These are phyloP conservation scores for human (Homo sapiens) DNA, from an alignment of 2,113 vertebrate species.

Conservation along the genomic window DNA sequence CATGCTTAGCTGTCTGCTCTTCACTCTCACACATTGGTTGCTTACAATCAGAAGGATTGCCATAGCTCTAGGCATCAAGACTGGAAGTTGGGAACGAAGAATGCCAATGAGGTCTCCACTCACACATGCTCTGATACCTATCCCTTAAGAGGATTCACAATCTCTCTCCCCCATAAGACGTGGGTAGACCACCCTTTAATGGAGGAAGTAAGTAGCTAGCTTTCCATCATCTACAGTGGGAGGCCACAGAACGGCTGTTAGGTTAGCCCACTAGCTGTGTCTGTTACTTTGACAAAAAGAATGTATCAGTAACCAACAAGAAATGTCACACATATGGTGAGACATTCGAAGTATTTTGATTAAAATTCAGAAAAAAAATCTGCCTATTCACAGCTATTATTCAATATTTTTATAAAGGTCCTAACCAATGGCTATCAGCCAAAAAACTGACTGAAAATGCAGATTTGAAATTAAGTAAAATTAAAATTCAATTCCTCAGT, in stretches of 20 bases:
- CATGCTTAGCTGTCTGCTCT: neutral
- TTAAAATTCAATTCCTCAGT: neutral
- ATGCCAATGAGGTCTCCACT: neutral
- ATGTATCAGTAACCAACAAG: neutral
- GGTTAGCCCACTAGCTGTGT: neutral
- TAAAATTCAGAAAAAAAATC: neutral
- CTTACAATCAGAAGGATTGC: neutral
- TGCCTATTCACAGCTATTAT: neutral
- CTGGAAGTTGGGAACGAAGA: neutral
- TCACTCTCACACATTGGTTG: neutral
- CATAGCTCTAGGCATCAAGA: neutral
- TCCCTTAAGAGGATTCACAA: neutral
- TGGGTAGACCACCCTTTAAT: neutral
- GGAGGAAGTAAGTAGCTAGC: neutral
- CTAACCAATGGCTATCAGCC: neutral
- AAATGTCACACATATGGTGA: neutral
- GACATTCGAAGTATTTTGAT: neutral
- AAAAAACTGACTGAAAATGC: neutral
- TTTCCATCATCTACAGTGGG: neutral
- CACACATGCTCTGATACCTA: fast-evolving
- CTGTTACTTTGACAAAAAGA: neutral
- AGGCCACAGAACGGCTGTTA: neutral
- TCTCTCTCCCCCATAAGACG: neutral
- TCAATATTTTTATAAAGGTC: neutral
- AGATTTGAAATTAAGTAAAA: constrained; percentile 36